These are phyloP conservation scores for Dasysyrphus albostriatus DNA, from an alignment of 2,888 invertebrate species.

Conservation along the genomic window DNA sequence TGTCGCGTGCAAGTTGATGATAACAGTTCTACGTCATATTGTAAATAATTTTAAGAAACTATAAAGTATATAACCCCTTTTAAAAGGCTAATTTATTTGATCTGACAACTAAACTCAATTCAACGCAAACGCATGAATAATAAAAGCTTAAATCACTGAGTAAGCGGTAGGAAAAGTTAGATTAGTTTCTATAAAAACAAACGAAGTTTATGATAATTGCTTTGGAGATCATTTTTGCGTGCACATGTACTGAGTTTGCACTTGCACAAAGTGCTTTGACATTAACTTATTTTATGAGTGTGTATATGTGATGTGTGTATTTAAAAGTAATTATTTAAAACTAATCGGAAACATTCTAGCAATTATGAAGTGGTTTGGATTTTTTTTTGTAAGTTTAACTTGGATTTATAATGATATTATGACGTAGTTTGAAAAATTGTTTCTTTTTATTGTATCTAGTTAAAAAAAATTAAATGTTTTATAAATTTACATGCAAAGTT, in stretches of 20 bases:
- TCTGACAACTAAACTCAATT: not conserved
- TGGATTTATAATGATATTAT: constrained; percentile 1
- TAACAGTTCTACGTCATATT: not conserved
- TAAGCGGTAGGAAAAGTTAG: not conserved
- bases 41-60: too few species aligned
- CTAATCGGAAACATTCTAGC: constrained; percentile 14
- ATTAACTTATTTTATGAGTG: not conserved
- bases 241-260: constrained; percentile 38
- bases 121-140: not conserved
- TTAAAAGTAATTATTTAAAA: not conserved
- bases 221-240: constrained; percentile 21
- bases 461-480: not conserved
- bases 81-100: not conserved
- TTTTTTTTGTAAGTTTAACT: not conserved
- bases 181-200: not conserved
- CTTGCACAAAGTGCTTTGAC: not conserved
- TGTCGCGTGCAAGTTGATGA: constrained; percentile 1
- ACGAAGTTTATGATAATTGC: not conserved
- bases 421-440: not conserved
- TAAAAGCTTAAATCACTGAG: not conserved
- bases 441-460: not conserved
- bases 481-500: not conserved
- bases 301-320: not conserved
- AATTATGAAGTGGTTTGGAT: constrained; percentile 11
- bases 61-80: not conserved